phyloP scores from a whole-genome alignment of 1,140 invertebrate species.

The Megalopta genalis region DNA sequence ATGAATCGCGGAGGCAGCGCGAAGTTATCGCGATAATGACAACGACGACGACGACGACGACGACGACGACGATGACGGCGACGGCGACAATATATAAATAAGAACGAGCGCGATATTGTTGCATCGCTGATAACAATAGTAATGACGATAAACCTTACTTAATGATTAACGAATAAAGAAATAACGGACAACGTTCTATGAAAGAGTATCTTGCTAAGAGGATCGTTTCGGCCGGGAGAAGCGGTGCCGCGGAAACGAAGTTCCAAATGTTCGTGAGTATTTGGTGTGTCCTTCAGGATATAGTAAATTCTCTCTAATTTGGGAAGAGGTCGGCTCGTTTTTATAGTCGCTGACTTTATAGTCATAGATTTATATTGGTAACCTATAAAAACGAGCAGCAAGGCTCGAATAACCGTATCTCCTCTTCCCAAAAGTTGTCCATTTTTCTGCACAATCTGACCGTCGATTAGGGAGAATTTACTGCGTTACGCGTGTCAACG shows the following conservation, averaged over 20 bases:
- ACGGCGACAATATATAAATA: conserved; percentile 26
- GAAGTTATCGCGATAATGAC: not conserved
- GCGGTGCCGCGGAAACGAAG: not conserved
- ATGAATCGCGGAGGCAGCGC: not conserved
- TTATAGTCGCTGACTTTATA: no score
- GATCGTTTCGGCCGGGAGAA: not conserved
- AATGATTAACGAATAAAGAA: conserved; percentile 25
- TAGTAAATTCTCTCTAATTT: no score
- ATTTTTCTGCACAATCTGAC: no score
- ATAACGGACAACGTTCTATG: conserved; percentile 2
- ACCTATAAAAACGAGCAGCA: no score
- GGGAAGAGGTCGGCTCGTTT: no score
- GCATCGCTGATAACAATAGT: conserved; percentile 25
- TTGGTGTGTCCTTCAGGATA: no score
- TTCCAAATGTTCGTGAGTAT: no score
- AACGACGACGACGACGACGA: conserved; percentile 26
- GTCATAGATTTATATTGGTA: no score
- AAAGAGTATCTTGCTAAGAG: not conserved
- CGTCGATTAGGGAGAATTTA: no score
- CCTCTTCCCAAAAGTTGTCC: no score
- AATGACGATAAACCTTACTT: conserved; percentile 29
- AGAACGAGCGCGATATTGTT: conserved; percentile 34
- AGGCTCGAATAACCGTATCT: no score
- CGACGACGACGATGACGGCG: conserved; percentile 16
- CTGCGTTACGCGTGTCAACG: no score